phyloP scores from a whole-genome alignment of 2,888 invertebrate species.

The Tigriopus californicus region DNA sequence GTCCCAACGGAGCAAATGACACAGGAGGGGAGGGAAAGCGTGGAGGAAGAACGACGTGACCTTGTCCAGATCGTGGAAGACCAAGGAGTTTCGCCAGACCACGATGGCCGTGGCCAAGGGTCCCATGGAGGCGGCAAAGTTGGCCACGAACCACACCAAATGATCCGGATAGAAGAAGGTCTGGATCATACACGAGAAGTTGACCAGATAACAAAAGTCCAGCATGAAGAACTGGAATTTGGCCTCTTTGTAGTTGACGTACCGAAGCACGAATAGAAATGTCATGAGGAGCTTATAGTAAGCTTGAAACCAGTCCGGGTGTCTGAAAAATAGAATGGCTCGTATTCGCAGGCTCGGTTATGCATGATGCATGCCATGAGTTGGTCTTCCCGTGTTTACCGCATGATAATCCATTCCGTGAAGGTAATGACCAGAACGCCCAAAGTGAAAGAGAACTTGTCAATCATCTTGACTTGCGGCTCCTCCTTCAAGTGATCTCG shows the following conservation, averaged over 20 bases:
- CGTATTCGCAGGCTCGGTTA: too few relatives aligned
- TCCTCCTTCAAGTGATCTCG: conserved; percentile 8
- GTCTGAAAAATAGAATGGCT: neutral
- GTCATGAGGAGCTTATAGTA: neutral
- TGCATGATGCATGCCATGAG: too few relatives aligned
- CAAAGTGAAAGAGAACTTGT: conserved; percentile 9
- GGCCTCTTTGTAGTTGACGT: neutral
- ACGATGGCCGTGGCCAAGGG: conserved; percentile 10
- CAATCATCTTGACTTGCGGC: conserved; percentile 14
- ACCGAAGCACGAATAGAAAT: neutral
- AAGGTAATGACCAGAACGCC: conserved; percentile 5
- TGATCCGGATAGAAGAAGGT: neutral
- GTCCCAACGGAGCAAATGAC: conserved; percentile 6
- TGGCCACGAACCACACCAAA: conserved; percentile 5
- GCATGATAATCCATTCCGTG: neutral
- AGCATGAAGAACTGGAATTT: conserved; percentile 12
- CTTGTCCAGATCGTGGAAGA: conserved; percentile 14
- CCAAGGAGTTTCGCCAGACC: conserved; percentile 12
- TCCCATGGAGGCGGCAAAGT: conserved; percentile 2
- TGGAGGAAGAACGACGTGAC: conserved; percentile 11
- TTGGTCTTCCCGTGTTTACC: neutral
- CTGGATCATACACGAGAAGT: conserved; percentile 9
- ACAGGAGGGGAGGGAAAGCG: neutral
- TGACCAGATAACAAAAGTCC: conserved; percentile 15
- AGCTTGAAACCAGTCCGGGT: neutral